These are phyloP conservation scores for Oncorhynchus tshawytscha DNA, from an alignment of 2,113 vertebrate species.

Conservation along the genomic window DNA sequence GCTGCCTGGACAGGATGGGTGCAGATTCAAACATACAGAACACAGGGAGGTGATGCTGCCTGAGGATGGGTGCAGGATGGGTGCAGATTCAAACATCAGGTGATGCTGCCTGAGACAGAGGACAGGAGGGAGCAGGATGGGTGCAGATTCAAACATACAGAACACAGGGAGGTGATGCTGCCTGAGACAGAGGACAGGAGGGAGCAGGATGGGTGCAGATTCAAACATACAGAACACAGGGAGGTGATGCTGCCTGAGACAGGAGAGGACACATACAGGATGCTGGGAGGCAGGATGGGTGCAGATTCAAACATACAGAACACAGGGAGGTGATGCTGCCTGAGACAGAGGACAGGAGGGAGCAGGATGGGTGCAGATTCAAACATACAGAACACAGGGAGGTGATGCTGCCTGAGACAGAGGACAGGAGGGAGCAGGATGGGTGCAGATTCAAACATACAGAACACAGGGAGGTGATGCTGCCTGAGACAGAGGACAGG, in stretches of 20 bases:
- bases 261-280: too few relatives aligned
- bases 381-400: too few relatives aligned
- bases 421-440: too few relatives aligned
- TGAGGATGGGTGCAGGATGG: too few relatives aligned
- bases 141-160: constrained; percentile 65
- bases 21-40: not conserved
- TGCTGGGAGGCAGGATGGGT: not conserved
- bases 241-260: too few relatives aligned
- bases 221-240: too few relatives aligned
- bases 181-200: constrained; percentile 26
- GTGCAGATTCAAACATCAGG: not conserved
- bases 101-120: too few relatives aligned
- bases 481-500: constrained; percentile 38
- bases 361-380: not conserved
- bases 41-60: not conserved
- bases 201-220: not conserved
- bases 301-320: too few relatives aligned
- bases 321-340: constrained; percentile 65
- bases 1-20: not conserved
- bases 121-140: not conserved
- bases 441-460: not conserved
- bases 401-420: too few relatives aligned
- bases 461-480: constrained; percentile 75
- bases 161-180: constrained; percentile 81
- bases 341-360: constrained; percentile 19